phyloP scores from a whole-genome alignment of 1,140 invertebrate species.

The Daktulosphaira vitifoliae region DNA sequence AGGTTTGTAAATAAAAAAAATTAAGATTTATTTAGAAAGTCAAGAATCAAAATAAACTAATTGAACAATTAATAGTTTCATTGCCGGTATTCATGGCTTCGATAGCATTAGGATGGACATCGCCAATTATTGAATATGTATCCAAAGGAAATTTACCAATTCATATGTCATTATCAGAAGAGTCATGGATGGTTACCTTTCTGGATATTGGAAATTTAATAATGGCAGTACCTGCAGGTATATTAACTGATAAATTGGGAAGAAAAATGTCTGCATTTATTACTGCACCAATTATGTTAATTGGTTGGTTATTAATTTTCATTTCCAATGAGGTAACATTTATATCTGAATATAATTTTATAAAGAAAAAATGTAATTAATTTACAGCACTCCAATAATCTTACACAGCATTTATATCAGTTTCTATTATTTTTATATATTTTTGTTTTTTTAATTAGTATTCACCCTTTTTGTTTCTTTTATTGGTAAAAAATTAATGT shows the following conservation, averaged over 20 bases:
- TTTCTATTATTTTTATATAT: no score
- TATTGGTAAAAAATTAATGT: no score
- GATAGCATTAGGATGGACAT: constrained; percentile 63
- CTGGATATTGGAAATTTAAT: constrained; percentile 37
- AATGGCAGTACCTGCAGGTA: constrained; percentile 37
- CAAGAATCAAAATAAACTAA: no score
- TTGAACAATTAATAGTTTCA: constrained; percentile 34
- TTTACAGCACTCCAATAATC: no score
- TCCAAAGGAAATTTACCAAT: constrained; percentile 39
- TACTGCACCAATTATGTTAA: constrained; percentile 61
- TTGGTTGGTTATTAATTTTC: constrained; percentile 54
- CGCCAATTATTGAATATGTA: constrained; percentile 52
- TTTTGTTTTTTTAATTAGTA: no score
- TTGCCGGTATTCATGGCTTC: constrained; percentile 46
- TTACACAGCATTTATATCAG: no score
- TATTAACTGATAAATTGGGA: constrained; percentile 36
- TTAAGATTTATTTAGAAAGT: no score
- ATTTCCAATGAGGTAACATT: constrained; percentile 57
- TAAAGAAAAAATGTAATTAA: no score
- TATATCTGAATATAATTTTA: constrained; percentile 52
- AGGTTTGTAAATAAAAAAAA: no score
- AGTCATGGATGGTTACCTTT: constrained; percentile 35
- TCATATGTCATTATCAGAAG: constrained; percentile 59
- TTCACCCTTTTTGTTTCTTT: no score
- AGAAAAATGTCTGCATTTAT: constrained; percentile 52